Evolutionary conservation across 2,797 vertebrate species (phyloP), one percentile per base, ranked within the genome.

Genomic region (Tarsius wallacei): DNA sequence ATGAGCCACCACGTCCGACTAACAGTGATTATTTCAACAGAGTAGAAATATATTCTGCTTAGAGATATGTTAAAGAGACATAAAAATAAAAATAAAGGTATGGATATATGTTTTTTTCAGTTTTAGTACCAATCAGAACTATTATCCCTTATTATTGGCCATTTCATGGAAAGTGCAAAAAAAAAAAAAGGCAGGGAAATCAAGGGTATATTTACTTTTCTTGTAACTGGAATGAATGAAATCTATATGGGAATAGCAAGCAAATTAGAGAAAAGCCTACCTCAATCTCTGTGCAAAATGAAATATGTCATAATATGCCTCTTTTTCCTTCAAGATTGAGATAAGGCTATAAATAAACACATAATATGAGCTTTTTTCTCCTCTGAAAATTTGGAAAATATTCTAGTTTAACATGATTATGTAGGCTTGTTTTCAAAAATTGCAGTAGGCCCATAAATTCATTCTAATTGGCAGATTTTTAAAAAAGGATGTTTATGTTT

Each of bases 341-440:
- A 93, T 88, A 74, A 97, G 12, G 24, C 73, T 96, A 96, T 57
- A 96, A 96, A 97, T 73, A 98, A 97, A 95, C 21, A 51, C n/a
- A 64, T 49, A 76, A 12, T 61, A 49, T 11, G 0, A 0, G 0
- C 0, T 28, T 84, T 90, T 95, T 95, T 61, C 3, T 24, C 85
- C 64, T 80, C 84, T 90, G 59, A 93, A 87, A 95, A 96, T 95
- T 93, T 88, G 88, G 85, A 97, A 53, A 96, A 91, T 80, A 94
- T 28, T 97, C 93, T 63, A 93, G 84, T 73, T 96, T 97, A 97
- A 64, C 85, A 73, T 84, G 96, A 94, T 97, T 97, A 97, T 81
- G 19, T 87, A 82, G 97, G 80, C 68, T 98, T 97, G 90, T 98
- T 98, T 98, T 97, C 47, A 94, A 93, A 98, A 98, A 98, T 93